These are phyloP conservation scores for Rapana venosa DNA, from an alignment of 2,888 invertebrate genomes.

Conservation along the genomic window DNA sequence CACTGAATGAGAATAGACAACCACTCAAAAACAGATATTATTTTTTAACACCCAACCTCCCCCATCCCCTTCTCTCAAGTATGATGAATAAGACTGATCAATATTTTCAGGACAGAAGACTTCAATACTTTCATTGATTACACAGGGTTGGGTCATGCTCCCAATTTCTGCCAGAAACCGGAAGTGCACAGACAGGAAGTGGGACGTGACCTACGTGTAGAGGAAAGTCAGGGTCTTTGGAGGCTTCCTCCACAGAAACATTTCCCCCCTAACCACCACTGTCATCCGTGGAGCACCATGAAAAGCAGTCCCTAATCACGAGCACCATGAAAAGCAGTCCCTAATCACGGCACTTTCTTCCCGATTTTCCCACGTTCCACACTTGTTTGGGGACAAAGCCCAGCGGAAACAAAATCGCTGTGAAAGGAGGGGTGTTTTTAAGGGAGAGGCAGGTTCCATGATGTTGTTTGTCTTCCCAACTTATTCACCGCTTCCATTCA, in stretches of 20 bases:
- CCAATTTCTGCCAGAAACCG: background rate
- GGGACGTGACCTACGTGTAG: background rate
- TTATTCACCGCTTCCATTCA: background rate
- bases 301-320: too few species aligned
- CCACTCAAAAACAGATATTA: too few species aligned
- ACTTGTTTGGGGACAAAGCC: background rate
- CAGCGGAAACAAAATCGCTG: too few species aligned
- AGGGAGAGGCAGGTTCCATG: background rate
- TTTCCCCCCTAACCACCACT: background rate
- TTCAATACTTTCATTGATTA: too few species aligned
- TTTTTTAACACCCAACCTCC: too few species aligned
- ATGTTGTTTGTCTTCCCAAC: constrained; percentile 23
- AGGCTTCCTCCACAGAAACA: background rate
- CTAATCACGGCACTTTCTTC: background rate
- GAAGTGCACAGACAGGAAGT: background rate
- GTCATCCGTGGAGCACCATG: background rate
- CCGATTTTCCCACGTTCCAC: background rate
- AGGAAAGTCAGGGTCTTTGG: background rate
- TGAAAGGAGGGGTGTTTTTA: background rate
- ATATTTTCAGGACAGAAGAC: too few species aligned
- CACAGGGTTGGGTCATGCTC: too few species aligned
- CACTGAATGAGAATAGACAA: too few species aligned
- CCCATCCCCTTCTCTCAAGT: too few species aligned
- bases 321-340: too few species aligned
- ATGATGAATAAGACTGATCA: too few species aligned